Evolutionary conservation across 2,113 vertebrate genomes (phyloP).

Genomic region (Tragelaphus buxtoni): DNA sequence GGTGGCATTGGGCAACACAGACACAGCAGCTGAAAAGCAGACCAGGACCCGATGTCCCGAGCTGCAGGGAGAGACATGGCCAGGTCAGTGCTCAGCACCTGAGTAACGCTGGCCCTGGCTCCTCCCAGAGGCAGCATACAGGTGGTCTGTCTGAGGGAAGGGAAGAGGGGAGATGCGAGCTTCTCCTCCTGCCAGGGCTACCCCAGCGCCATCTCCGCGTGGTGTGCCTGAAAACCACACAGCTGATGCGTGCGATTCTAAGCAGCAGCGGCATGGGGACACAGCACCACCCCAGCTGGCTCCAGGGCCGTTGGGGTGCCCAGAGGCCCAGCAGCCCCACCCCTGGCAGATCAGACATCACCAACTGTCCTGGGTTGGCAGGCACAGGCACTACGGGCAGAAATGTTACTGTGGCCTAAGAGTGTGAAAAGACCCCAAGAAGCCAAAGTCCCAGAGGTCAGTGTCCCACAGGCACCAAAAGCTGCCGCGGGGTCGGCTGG

Average conservation of each 20-base stretch:
- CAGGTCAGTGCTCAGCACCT: not conserved
- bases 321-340: not conserved
- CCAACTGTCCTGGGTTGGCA: not conserved
- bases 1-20: not conserved
- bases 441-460: not conserved
- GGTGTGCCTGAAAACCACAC: accelerated
- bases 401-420: not conserved
- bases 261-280: accelerated
- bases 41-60: not conserved
- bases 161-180: accelerated
- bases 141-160: too few relatives aligned
- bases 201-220: not conserved
- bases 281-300: accelerated
- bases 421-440: not conserved
- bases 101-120: not conserved
- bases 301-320: not conserved
- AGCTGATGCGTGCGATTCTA: not conserved
- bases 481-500: too few relatives aligned
- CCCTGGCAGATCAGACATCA: not conserved
- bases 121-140: not conserved
- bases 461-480: not conserved
- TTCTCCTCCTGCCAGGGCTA: not conserved
- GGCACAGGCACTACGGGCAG: accelerated
- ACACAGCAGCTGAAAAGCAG: not conserved
- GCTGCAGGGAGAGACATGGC: not conserved